These are phyloP conservation scores for Campoletis raptor DNA, from an alignment of 2,888 invertebrate species.

Conservation along the genomic window DNA sequence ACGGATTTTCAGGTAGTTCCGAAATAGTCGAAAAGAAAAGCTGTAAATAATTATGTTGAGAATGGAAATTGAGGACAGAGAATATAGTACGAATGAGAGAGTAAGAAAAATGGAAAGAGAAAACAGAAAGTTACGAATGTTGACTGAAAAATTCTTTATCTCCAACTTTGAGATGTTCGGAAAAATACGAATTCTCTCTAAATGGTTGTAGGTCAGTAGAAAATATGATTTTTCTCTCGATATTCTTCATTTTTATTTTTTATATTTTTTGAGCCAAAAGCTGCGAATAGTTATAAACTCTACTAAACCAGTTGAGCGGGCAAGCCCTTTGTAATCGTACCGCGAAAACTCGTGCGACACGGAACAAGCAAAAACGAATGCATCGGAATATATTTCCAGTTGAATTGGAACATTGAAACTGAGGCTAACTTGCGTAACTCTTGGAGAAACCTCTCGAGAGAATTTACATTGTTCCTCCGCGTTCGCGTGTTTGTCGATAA, in stretches of 20 bases:
- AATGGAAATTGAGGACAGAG: conserved; percentile 15
- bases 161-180: not conserved
- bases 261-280: not conserved
- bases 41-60: conserved; percentile 59
- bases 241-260: not conserved
- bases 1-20: not conserved
- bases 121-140: not conserved
- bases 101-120: not conserved
- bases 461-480: conserved; percentile 12
- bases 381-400: not conserved
- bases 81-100: not conserved
- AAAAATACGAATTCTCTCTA: not conserved
- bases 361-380: conserved; percentile 3
- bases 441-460: not conserved
- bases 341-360: not conserved
- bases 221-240: not conserved
- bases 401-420: not conserved
- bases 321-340: not conserved
- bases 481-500: not conserved
- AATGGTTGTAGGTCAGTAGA: conserved; percentile 12
- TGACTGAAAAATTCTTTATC: not conserved
- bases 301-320: not conserved
- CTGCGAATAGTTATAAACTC: not conserved
- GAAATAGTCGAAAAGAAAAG: conserved; percentile 21
- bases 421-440: conserved; percentile 7